A percentile compares a stretch with the other conserved stretches of the same genome.
phyloP scores from a whole-genome alignment of 2,113 vertebrate species.

The Butastur rufipennis region DNA sequence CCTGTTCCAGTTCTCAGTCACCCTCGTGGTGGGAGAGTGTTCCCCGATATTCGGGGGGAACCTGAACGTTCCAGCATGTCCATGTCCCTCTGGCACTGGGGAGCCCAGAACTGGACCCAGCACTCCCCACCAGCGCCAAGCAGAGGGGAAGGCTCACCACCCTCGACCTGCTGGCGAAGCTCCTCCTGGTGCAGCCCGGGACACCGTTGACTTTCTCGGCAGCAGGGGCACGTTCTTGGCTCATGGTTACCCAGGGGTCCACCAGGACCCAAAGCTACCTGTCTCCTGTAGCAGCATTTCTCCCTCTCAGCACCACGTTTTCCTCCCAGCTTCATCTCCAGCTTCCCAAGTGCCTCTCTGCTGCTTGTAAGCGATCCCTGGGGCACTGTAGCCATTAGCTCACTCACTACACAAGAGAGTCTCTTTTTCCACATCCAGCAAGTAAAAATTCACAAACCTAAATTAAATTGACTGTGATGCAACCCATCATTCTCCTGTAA shows the following conservation, averaged over 20 bases:
- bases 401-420: background rate
- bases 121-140: background rate
- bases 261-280: accelerated
- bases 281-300: background rate
- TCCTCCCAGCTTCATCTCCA: background rate
- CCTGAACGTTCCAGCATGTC: background rate
- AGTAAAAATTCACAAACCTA: background rate
- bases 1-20: no score
- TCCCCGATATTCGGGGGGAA: no score
- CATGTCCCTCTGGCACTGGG: accelerated
- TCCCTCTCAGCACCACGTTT: background rate
- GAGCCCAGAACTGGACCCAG: background rate
- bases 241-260: accelerated
- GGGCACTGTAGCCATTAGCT: background rate
- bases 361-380: background rate
- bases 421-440: background rate
- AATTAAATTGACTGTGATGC: background rate
- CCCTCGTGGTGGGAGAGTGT: no score
- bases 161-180: background rate
- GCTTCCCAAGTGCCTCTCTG: background rate
- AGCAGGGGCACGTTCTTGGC: accelerated
- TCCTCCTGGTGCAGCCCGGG: background rate
- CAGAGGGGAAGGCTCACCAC: background rate
- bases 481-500: background rate
- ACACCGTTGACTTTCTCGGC: accelerated